Conservation (phyloP, 2,797 vertebrate genomes). For the Apogon hyalosoma region DNA sequence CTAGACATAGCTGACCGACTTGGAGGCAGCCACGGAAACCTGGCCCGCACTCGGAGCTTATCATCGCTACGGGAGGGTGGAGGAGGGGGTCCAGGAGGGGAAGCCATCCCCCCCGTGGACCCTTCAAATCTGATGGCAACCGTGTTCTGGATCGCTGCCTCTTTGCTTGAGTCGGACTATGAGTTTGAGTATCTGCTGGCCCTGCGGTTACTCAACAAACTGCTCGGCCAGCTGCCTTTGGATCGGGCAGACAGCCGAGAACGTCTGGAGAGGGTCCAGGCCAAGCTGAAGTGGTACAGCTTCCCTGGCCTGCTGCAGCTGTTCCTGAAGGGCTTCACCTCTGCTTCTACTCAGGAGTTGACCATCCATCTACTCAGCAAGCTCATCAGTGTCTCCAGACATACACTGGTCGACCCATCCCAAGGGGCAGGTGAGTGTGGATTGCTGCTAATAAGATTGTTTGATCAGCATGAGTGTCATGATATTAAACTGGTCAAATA, state of each 20-base stretch:
- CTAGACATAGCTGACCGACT: constrained; percentile 93
- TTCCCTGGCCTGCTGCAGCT: constrained; percentile 97
- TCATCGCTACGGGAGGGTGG: constrained; percentile 93
- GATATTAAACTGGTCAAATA: too few relatives aligned
- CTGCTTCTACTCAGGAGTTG: constrained; percentile 95
- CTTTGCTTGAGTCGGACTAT: constrained; percentile 96
- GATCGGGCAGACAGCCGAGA: constrained; percentile 94
- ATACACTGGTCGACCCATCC: constrained; percentile 93
- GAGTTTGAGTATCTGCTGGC: constrained; percentile 98
- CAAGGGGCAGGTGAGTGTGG: constrained; percentile 89
- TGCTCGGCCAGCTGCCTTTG: constrained; percentile 94
- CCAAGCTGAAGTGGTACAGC: constrained; percentile 95
- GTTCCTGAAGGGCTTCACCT: constrained; percentile 99
- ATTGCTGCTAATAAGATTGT: not conserved
- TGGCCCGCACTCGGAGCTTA: constrained; percentile 96
- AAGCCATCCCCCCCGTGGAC: constrained; percentile 89
- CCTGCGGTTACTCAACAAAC: constrained; percentile 94
- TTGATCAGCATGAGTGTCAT: too few relatives aligned
- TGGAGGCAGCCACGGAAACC: constrained; percentile 89
- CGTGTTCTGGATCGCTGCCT: constrained; percentile 97
- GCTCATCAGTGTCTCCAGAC: constrained; percentile 94
- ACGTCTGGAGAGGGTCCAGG: constrained; percentile 93
- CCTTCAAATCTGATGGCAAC: constrained; percentile 96
- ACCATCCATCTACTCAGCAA: constrained; percentile 98
- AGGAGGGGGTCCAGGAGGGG: constrained; percentile 71